These are phyloP conservation scores for Trachelipus rathkii DNA, from an alignment of 1,140 invertebrate species.

Conservation along the genomic window DNA sequence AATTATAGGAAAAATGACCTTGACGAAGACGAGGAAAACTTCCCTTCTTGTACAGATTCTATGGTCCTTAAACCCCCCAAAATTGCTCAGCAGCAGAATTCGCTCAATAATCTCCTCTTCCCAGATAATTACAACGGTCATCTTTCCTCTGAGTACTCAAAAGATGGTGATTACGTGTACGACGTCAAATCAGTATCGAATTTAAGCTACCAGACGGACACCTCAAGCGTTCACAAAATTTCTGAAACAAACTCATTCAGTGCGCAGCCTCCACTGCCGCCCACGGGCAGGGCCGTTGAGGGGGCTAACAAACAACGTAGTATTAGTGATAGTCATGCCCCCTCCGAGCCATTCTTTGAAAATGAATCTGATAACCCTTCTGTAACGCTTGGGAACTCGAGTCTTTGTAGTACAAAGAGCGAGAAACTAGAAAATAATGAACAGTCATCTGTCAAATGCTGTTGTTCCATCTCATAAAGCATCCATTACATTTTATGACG, in stretches of 20 bases:
- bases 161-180: background rate
- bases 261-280: background rate
- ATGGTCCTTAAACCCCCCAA: background rate
- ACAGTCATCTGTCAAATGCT: no score
- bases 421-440: no score
- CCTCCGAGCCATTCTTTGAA: no score
- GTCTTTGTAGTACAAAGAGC: no score
- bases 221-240: background rate
- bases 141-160: background rate
- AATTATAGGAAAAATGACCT: no score
- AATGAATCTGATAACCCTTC: no score
- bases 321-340: background rate
- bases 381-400: no score
- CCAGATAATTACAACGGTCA: background rate
- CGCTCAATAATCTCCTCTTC: background rate
- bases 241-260: background rate
- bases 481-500: no score
- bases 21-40: background rate
- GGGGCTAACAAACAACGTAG: background rate
- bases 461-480: no score
- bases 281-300: background rate
- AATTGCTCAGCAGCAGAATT: background rate
- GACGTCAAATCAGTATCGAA: background rate
- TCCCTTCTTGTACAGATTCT: background rate
- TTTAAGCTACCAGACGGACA: background rate